Evolutionary conservation across 2,113 vertebrate genomes (phyloP), one percentile per base, ranked within the genome.

Genomic region (Oncorhynchus kisutch): DNA sequence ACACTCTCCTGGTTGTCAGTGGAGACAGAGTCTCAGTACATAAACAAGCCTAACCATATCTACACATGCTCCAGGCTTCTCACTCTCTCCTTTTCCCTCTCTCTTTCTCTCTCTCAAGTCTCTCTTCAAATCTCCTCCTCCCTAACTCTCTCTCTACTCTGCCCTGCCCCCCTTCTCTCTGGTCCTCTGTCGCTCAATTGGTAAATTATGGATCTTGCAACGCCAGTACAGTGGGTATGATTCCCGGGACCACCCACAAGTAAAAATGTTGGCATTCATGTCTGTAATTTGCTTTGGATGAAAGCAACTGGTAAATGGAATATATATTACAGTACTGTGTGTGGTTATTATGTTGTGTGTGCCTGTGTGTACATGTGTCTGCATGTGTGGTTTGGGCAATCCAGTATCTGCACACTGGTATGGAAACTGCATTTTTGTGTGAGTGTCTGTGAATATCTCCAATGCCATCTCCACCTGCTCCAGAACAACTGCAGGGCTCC

Each of bases 71-170:
- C 39, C 68, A 13, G n/a, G 3, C 34, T 8, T 39, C 34, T 68
- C 27, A 9, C 67, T 70, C 31, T 73, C 27, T 59, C 54, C 45
- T 11, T 64, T 64, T 59, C n/a, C 18, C 39, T 12, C 48, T 9
- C 64, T 68, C 18, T 57, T 48, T 54, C 73, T 67, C 49, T 54
- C 65, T 54, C 65, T 68, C 73, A 66, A 66, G 2, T 27, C 18
- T 13, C 45, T 70, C 68, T 70, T 45, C 20, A 70, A 45, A 68
- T 68, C 67, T 68, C 67, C 67, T 68, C 67, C 67, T 27, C 67
- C 9, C 29, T n/a, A 25, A 31, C 66, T 34, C 66, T 67, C 14
- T 67, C 66, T 34, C 9, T 34, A 14, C 34, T 24, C 12, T n/a
- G 31, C 16, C 67, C 29, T 31, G 6, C 29, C 67, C 31, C 31